Evolutionary conservation across 2,113 vertebrate genomes (phyloP).

Genomic region (Irena cyanogastra): DNA sequence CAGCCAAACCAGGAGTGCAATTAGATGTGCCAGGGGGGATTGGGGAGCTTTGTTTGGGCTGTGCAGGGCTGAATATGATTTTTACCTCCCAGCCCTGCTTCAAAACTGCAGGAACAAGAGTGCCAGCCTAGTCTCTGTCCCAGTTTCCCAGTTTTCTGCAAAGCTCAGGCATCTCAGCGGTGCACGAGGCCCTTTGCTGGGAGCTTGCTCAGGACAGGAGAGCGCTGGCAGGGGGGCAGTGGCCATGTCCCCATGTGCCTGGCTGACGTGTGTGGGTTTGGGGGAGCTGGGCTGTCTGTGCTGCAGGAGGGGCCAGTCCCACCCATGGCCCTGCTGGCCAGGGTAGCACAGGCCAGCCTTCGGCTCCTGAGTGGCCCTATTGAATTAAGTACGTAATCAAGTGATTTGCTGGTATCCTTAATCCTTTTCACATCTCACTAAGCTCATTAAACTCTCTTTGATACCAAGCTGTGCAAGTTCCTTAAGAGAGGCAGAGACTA

Average conservation of each 20-base stretch:
- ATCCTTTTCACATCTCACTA: conserved; percentile 60
- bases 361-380: conserved; percentile 27
- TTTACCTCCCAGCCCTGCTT: not conserved
- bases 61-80: not conserved
- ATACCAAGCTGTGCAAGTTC: conserved; percentile 54
- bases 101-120: not conserved
- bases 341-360: not conserved
- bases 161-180: not conserved
- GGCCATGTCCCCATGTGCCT: rapidly evolving
- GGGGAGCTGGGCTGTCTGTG: not conserved
- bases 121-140: not conserved
- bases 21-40: not conserved
- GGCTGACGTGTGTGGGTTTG: rapidly evolving
- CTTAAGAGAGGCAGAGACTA: not conserved
- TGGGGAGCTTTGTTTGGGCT: not conserved
- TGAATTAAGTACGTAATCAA: conserved; percentile 55
- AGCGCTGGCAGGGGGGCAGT: not conserved
- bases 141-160: not conserved
- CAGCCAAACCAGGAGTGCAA: rapidly evolving
- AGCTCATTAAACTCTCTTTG: conserved; percentile 61
- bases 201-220: not conserved
- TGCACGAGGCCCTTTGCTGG: rapidly evolving
- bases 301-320: not conserved
- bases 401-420: conserved; percentile 54
- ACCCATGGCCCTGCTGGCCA: not conserved